A percentile compares a stretch with the other conserved stretches of the same genome.
Evolutionary conservation across 2,888 invertebrate genomes (phyloP).

Genomic region (Carcina quercana): DNA sequence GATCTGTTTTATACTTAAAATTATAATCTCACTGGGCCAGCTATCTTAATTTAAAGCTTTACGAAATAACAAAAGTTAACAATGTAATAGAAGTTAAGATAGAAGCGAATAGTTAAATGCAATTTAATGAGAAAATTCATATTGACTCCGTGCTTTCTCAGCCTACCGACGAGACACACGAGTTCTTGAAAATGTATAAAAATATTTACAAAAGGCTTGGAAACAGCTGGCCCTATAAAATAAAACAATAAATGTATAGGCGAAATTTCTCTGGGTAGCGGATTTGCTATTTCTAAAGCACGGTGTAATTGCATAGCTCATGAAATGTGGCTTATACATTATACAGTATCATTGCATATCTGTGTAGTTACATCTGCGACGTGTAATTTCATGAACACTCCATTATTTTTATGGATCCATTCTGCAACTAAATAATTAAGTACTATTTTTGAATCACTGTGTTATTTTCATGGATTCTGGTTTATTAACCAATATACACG

Average conservation of each 20-base stretch:
- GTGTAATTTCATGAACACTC: too few species aligned
- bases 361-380: too few species aligned
- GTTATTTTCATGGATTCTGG: conserved; percentile 4
- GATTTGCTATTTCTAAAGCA: too few species aligned
- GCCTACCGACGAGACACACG: conserved; percentile 23
- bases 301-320: too few species aligned
- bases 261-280: too few species aligned
- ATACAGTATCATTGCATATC: too few species aligned
- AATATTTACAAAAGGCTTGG: conserved; percentile 15
- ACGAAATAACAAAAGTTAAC: conserved; percentile 17
- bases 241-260: conserved; percentile 10
- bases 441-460: not conserved
- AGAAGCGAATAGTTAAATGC: conserved; percentile 10
- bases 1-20: conserved; percentile 8
- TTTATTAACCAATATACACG: conserved; percentile 1
- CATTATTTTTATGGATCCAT: too few species aligned
- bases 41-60: conserved; percentile 45
- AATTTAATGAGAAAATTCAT: conserved; percentile 5
- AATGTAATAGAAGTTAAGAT: conserved; percentile 6
- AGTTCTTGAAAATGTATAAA: conserved; percentile 17
- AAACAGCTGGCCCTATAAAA: conserved; percentile 30
- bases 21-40: conserved; percentile 53
- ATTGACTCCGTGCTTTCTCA: conserved; percentile 25
- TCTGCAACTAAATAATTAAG: conserved; percentile 4
- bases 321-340: too few species aligned